Percentiles rank a stretch among this genome's conserved stretches.
phyloP scores from a whole-genome alignment of 1,140 invertebrate genomes.

The Drosophila lacertosa region DNA sequence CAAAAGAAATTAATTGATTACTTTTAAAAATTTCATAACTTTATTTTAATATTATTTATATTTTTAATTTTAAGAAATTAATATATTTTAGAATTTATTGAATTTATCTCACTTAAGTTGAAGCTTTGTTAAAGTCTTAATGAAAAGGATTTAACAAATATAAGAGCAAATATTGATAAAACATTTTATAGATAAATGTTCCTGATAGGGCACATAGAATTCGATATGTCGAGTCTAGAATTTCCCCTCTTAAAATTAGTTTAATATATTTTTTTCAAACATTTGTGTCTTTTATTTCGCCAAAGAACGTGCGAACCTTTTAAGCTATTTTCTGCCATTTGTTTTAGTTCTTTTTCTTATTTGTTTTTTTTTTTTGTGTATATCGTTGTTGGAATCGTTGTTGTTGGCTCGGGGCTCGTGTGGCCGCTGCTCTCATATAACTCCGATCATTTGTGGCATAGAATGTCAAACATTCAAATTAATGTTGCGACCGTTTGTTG shows the following conservation, averaged over 20 bases:
- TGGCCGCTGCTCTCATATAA: constrained; percentile 51
- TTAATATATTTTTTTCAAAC: constrained; percentile 19
- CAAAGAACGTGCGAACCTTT: constrained; percentile 57
- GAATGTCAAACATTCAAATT: constrained; percentile 74
- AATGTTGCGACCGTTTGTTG: constrained; percentile 47
- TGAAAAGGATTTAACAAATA: too few relatives aligned
- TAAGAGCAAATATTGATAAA: too few relatives aligned
- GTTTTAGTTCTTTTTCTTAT: not conserved
- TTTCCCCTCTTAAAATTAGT: constrained; percentile 20
- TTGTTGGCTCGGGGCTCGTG: constrained; percentile 4
- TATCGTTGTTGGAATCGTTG: constrained; percentile 4
- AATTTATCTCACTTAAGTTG: too few relatives aligned
- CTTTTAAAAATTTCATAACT: too few relatives aligned
- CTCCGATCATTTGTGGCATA: constrained; percentile 67
- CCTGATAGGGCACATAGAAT: constrained; percentile 22
- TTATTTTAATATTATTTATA: too few relatives aligned
- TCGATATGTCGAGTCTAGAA: not conserved
- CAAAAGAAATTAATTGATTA: too few relatives aligned
- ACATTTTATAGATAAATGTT: too few relatives aligned
- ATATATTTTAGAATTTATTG: too few relatives aligned
- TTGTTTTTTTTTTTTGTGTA: not conserved
- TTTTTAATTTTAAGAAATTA: too few relatives aligned
- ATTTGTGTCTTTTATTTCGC: constrained; percentile 30
- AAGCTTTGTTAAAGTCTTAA: too few relatives aligned
- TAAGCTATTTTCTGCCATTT: not conserved